Base-by-base conservation (phyloP, 2,113 vertebrate species). In the Etia nguti region DNA sequence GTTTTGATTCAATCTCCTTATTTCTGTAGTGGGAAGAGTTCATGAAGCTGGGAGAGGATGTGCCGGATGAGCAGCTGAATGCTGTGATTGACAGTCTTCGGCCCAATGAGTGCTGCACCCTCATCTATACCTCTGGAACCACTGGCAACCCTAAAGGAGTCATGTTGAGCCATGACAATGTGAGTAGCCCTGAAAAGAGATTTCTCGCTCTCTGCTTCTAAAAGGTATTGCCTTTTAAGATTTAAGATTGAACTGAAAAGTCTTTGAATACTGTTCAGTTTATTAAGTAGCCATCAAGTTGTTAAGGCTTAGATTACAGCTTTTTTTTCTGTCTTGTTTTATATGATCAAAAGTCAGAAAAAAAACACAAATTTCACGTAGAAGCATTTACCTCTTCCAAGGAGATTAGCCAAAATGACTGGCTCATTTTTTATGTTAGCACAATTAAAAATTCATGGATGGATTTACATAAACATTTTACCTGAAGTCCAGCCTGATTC, bases 151-250 rank as follows among this genome's bases (percentile, higher is more conserved):
- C 96, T 1, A 97, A 97, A 95, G 97, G 96, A 24, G 96, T 96
- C 85, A 97, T 97, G 97, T 83, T 97, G 91, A 97, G 97, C 89
- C 97, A 97, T 13, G 97, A 97, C 82, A 97, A 97, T 55, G 97
- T 97, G 84, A 96, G 88, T 89, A 46, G 10, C 24, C 10, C 24
- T 50, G 26, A 50, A 4, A 10, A 70, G 15, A 22, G 16, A 36
- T 22, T 62, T 38, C 24, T 46, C 2, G 4, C 4, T 5, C 57
- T 7, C 34, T 31, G 12, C n/a, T 41, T 65, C 16, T n/a, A 79
- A 79, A 56, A 41, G 29, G n/a, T 11, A 16, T 4, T 38, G 8
- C 7, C 2, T 80, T 52, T 52, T 24, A 24, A 5, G 6, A 20
- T 10, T 62, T 26, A 59, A 62, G 18, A 3, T n/a, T 62, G 59